phyloP scores from a whole-genome alignment of 2,888 invertebrate genomes.

The Ormyrus labotus region DNA sequence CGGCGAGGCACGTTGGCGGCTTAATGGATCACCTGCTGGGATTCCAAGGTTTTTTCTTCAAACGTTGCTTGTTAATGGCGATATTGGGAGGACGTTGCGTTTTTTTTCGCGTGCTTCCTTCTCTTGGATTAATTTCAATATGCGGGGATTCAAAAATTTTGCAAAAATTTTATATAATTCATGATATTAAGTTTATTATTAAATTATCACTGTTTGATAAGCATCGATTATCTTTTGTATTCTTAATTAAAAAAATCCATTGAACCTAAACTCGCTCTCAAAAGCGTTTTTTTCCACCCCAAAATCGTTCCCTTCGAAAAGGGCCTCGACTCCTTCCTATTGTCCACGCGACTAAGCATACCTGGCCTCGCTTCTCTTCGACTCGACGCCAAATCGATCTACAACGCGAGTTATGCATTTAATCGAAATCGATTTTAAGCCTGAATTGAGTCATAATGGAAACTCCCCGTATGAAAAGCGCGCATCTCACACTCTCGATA shows the following conservation, averaged over 20 bases:
- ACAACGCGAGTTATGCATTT: conserved; percentile 3
- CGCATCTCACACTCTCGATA: neutral
- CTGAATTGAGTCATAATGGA: neutral
- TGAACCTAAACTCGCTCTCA: neutral
- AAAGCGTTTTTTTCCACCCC: neutral
- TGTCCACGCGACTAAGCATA: neutral
- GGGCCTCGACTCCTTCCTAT: conserved; percentile 24
- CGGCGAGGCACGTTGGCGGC: no score
- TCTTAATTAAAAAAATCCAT: neutral
- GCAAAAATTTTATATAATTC: no score
- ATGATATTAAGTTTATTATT: no score
- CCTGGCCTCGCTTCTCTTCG: neutral
- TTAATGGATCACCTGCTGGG: no score
- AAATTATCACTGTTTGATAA: no score
- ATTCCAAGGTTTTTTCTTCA: no score
- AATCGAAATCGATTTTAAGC: conserved; percentile 46
- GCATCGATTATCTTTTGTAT: neutral
- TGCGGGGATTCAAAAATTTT: no score
- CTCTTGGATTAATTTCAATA: no score
- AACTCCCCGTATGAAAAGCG: conserved; percentile 1
- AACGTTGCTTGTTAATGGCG: no score
- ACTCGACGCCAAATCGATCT: neutral
- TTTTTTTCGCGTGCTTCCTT: no score
- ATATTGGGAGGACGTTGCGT: no score
- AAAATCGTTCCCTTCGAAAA: neutral